Conservation (phyloP, 2,888 invertebrate genomes). For the Scaptomyza cyrtandrae region DNA sequence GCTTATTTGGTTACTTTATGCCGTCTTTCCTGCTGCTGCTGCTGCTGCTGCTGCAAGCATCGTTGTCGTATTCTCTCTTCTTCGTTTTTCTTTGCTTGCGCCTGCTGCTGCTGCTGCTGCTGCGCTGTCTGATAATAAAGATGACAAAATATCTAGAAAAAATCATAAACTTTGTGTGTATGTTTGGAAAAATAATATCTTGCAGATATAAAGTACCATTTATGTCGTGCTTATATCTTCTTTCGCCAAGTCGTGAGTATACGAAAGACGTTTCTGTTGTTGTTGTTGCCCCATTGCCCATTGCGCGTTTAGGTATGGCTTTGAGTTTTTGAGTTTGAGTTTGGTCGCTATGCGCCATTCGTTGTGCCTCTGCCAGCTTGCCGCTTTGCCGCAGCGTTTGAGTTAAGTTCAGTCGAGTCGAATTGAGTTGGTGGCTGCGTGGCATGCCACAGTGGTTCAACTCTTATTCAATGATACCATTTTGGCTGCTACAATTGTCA, state of each 20-base stretch:
- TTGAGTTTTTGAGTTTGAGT: conserved; percentile 19
- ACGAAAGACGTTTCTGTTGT: conserved; percentile 29
- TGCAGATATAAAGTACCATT: conserved; percentile 80
- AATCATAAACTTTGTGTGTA: conserved; percentile 81
- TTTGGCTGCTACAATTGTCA: too few relatives aligned
- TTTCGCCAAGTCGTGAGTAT: conserved; percentile 79
- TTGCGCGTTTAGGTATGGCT: conserved; percentile 8
- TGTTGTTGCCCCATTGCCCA: conserved; percentile 24
- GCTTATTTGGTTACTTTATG: conserved; percentile 79
- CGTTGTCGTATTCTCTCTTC: neutral
- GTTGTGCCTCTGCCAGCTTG: conserved; percentile 22
- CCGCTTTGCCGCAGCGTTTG: conserved; percentile 39
- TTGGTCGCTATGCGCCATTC: conserved; percentile 60
- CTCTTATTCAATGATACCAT: too few relatives aligned
- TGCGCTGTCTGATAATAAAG: conserved; percentile 74
- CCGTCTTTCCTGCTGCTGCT: conserved; percentile 53
- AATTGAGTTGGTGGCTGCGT: conserved; percentile 55
- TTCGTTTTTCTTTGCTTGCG: conserved; percentile 23
- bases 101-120: conserved; percentile 23
- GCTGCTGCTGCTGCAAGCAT: conserved; percentile 11
- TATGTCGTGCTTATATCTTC: conserved; percentile 81
- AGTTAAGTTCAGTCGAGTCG: conserved; percentile 48
- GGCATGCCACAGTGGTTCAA: conserved; percentile 38
- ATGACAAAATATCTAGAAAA: conserved; percentile 81
- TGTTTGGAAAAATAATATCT: conserved; percentile 81